Percentiles rank a stretch among this genome's conserved stretches.
These are phyloP conservation scores for Vollenhovia emeryi DNA, from an alignment of 1,140 invertebrate genomes.

Conservation along the genomic window DNA sequence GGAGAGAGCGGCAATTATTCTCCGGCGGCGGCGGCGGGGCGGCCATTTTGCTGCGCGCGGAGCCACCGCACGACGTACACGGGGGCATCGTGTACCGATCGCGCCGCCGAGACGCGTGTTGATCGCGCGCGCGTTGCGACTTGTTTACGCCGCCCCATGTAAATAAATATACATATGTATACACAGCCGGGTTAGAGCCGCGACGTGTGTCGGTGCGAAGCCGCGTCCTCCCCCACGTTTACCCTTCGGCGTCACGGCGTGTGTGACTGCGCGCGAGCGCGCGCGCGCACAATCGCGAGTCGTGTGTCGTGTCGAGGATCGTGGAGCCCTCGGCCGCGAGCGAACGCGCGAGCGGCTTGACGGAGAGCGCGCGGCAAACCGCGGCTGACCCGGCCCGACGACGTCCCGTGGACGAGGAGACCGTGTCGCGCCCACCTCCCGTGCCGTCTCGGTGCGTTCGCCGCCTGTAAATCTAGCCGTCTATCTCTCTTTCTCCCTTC, in stretches of 20 bases:
- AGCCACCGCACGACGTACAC: too few relatives aligned
- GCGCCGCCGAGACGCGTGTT: neutral
- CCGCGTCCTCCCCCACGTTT: neutral
- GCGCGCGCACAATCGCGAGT: neutral
- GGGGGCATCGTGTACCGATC: too few relatives aligned
- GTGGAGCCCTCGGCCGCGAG: neutral
- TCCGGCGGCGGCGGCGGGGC: too few relatives aligned
- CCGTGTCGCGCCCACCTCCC: neutral
- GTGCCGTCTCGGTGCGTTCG: neutral
- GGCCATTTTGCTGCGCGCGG: constrained; percentile 64
- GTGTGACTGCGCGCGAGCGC: neutral
- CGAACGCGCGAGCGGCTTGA: neutral
- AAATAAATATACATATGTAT: neutral
- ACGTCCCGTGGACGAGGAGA: neutral
- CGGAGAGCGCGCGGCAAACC: constrained; percentile 61
- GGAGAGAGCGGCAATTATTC: constrained; percentile 63
- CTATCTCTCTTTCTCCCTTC: neutral
- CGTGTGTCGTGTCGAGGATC: too few relatives aligned
- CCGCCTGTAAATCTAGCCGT: neutral
- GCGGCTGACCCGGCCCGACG: neutral
- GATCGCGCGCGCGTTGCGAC: constrained; percentile 52
- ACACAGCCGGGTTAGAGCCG: too few relatives aligned
- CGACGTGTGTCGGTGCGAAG: neutral
- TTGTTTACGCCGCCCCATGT: constrained; percentile 60
- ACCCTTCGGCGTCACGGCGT: neutral